Percentiles rank a stretch among this genome's conserved stretches.
Conservation (phyloP, 2,113 vertebrate species). For the Alaudala cheleensis region DNA sequence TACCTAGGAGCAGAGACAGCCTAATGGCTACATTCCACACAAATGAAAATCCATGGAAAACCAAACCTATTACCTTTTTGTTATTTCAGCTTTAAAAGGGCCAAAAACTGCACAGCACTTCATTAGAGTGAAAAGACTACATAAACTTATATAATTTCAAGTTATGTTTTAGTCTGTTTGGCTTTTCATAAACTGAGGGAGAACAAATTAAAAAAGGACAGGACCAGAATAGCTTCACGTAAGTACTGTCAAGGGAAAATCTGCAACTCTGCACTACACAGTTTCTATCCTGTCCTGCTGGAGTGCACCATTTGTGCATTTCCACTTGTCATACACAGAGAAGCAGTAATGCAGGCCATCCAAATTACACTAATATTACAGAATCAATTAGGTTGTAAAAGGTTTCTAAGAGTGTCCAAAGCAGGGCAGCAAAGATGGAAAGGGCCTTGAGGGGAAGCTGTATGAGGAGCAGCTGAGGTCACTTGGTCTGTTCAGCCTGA, state of each 20-base stretch:
- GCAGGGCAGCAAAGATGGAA: no score
- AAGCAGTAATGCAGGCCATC: not conserved
- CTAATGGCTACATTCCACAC: not conserved
- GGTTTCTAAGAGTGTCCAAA: not conserved
- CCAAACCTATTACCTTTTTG: not conserved
- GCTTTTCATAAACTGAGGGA: not conserved
- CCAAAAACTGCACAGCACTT: not conserved
- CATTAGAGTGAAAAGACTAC: not conserved
- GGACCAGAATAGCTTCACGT: not conserved
- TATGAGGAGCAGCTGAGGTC: no score
- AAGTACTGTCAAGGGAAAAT: not conserved
- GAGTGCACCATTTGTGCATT: accelerated
- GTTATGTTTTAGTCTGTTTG: not conserved
- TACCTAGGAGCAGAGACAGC: not conserved
- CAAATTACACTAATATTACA: not conserved
- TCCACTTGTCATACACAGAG: not conserved
- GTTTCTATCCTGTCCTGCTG: not conserved
- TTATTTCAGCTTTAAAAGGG: not conserved
- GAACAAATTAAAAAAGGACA: not conserved
- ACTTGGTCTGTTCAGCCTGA: no score
- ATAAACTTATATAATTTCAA: not conserved
- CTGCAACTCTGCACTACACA: not conserved
- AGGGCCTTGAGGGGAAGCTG: no score
- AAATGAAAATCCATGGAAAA: not conserved
- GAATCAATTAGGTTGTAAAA: not conserved